Conservation (phyloP, 2,888 invertebrate species). For the Hemithea aestivaria region DNA sequence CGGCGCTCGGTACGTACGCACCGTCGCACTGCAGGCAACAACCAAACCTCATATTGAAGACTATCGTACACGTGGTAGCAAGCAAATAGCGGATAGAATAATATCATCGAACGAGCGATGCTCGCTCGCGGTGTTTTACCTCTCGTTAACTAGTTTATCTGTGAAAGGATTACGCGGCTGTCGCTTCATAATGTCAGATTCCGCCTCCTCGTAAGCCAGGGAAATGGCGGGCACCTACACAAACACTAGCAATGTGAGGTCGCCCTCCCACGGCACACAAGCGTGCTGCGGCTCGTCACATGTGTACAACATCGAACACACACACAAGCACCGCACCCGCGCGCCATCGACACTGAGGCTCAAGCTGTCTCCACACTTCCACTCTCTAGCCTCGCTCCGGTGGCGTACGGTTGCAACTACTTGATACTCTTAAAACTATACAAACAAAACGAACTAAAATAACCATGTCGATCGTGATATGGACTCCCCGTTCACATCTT, state of each 20-base stretch:
- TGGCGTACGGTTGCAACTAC: constrained; percentile 56
- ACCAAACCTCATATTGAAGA: constrained; percentile 70
- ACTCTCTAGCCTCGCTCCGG: constrained; percentile 13
- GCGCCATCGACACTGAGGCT: constrained; percentile 30
- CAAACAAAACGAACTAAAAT: constrained; percentile 61
- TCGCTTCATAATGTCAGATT: constrained; percentile 99
- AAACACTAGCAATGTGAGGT: constrained; percentile 76
- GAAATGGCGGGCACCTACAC: constrained; percentile 97
- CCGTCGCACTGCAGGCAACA: constrained; percentile 70
- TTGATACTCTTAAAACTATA: constrained; percentile 60
- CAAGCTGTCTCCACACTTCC: constrained; percentile 2
- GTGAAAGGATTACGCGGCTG: constrained; percentile 97
- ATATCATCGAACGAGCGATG: constrained; percentile 63
- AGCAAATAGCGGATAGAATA: constrained; percentile 75
- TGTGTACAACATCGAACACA: constrained; percentile 73
- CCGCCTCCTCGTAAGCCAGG: constrained; percentile 98
- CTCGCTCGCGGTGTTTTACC: constrained; percentile 82
- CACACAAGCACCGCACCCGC: constrained; percentile 45
- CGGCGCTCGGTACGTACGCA: constrained; percentile 32
- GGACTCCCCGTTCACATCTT: constrained; percentile 43
- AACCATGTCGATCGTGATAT: constrained; percentile 62
- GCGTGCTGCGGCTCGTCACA: constrained; percentile 62
- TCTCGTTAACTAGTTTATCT: constrained; percentile 99
- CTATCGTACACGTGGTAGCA: constrained; percentile 72
- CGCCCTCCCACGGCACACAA: constrained; percentile 41